Percentiles rank a stretch among this genome's conserved stretches.
These are phyloP conservation scores for Odontamblyopus lacepedii DNA, from an alignment of 2,797 vertebrate species.

Conservation along the genomic window DNA sequence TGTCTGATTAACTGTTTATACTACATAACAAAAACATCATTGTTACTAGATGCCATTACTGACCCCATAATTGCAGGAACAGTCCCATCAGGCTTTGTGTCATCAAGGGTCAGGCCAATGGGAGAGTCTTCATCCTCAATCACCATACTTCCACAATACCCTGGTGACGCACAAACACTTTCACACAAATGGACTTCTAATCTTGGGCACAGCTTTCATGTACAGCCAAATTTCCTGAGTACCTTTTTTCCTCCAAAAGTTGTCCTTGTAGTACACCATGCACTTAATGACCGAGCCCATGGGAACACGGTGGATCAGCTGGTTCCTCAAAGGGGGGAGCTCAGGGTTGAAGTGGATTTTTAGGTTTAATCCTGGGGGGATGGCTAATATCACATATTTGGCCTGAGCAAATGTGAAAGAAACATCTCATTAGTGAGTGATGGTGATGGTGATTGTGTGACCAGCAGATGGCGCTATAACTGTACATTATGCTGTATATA, in stretches of 20 bases:
- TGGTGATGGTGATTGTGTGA: not conserved
- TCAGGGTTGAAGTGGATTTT: constrained; percentile 95
- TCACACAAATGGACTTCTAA: not conserved
- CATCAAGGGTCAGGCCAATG: constrained; percentile 89
- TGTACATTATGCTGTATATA: not conserved
- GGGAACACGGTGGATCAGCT: constrained; percentile 91
- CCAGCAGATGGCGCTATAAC: constrained; percentile 53
- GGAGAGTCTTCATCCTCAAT: constrained; percentile 93
- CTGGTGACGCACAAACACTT: constrained; percentile 60
- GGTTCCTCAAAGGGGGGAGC: constrained; percentile 91
- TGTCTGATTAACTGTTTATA: not conserved
- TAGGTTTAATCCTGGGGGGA: constrained; percentile 85
- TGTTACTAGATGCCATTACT: constrained; percentile 11
- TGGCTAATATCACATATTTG: constrained; percentile 88
- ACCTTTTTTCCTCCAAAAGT: constrained; percentile 96
- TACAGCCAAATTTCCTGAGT: not conserved
- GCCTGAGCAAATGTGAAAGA: constrained; percentile 68
- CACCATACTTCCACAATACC: constrained; percentile 92
- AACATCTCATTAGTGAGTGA: not conserved
- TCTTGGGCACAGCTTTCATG: not conserved
- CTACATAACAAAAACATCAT: not conserved
- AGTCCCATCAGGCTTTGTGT: constrained; percentile 92
- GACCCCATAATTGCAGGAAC: constrained; percentile 94
- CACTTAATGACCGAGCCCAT: constrained; percentile 98
- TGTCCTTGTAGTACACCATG: constrained; percentile 95